Conservation (phyloP, 2,113 vertebrate genomes). For the Lophius piscatorius region DNA sequence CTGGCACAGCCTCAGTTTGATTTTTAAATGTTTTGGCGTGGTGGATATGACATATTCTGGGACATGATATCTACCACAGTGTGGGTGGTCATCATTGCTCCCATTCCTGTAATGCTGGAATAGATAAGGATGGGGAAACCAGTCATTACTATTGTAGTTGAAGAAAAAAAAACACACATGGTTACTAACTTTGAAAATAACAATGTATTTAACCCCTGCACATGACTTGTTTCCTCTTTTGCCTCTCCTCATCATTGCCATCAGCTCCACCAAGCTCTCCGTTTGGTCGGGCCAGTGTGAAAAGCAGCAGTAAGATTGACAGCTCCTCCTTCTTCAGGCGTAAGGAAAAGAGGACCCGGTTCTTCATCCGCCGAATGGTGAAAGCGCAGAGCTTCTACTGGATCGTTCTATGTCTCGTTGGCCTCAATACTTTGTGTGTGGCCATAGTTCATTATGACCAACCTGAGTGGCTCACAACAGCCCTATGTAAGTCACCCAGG, state of each 20-base stretch:
- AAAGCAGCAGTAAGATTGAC: constrained; percentile 89
- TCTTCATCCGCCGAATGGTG: constrained; percentile 97
- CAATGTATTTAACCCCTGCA: no score
- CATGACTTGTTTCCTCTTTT: no score
- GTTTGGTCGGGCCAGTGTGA: constrained; percentile 92
- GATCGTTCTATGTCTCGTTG: constrained; percentile 94
- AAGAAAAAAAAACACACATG: no score
- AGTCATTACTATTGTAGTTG: no score
- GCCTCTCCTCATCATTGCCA: not conserved
- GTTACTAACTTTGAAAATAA: no score
- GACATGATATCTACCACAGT: no score
- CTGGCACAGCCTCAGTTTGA: no score
- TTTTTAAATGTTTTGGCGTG: no score
- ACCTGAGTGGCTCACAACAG: constrained; percentile 88
- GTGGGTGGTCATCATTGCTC: no score
- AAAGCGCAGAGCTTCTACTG: constrained; percentile 99
- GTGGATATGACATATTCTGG: no score
- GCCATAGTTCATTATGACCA: constrained; percentile 97
- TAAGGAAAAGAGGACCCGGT: constrained; percentile 95
- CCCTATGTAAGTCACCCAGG: constrained; percentile 84
- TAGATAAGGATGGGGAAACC: no score
- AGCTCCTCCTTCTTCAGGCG: constrained; percentile 93
- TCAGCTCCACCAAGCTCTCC: constrained; percentile 86
- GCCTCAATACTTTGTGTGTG: constrained; percentile 93
- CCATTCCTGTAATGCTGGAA: no score